Conservation (phyloP, 2,113 vertebrate genomes). For the Plestiodon gilberti region DNA sequence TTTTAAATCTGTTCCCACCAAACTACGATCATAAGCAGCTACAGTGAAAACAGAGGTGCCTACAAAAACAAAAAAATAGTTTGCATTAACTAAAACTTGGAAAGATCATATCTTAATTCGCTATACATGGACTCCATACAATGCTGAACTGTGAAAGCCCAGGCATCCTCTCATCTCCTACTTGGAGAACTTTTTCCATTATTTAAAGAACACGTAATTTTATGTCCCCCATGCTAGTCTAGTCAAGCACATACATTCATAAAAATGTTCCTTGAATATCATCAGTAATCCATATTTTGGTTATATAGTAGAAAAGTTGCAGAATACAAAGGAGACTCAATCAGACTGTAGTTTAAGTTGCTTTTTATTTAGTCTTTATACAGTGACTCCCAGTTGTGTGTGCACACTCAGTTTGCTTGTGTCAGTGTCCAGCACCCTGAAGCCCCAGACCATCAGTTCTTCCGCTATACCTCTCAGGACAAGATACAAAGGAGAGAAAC, state of each 20-base stretch:
- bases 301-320: neutral
- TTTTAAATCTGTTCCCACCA: constrained; percentile 70
- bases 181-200: neutral
- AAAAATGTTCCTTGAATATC: neutral
- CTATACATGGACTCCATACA: neutral
- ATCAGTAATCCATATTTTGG: neutral
- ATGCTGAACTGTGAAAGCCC: constrained; percentile 1
- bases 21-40: constrained; percentile 74
- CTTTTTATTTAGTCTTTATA: too few relatives aligned
- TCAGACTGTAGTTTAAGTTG: too few relatives aligned
- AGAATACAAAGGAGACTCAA: neutral
- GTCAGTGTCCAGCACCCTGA: too few relatives aligned
- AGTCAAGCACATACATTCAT: neutral
- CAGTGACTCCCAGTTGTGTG: too few relatives aligned
- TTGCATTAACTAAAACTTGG: neutral
- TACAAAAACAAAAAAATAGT: constrained; percentile 58
- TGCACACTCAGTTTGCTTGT: too few relatives aligned
- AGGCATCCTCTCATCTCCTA: neutral
- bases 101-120: neutral
- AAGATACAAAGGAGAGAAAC: too few relatives aligned
- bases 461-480: too few relatives aligned
- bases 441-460: too few relatives aligned
- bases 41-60: constrained; percentile 86
- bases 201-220: neutral
- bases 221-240: neutral